phyloP scores from a whole-genome alignment of 2,113 vertebrate species.

The Carassius gibelio region DNA sequence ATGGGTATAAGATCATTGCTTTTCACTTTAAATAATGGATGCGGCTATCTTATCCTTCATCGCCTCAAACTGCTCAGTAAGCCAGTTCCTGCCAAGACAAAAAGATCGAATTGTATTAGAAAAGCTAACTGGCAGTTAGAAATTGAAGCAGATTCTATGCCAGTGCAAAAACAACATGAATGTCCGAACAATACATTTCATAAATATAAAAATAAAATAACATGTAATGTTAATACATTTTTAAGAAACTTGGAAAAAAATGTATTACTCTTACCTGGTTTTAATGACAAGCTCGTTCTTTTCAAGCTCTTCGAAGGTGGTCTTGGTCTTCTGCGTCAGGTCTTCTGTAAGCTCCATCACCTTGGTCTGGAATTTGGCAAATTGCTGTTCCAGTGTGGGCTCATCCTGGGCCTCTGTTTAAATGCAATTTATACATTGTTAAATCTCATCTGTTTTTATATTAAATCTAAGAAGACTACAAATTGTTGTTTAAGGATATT shows the following conservation, averaged over 20 bases:
- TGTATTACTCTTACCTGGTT: slow-evolving; percentile 58
- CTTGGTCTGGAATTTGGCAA: slow-evolving; percentile 27
- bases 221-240: neutral
- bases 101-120: neutral
- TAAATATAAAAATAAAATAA: neutral
- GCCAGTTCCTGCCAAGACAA: slow-evolving; percentile 62
- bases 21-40: slow-evolving; percentile 31
- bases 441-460: neutral
- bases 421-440: neutral
- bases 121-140: neutral
- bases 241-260: neutral
- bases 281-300: slow-evolving; percentile 51
- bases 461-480: neutral
- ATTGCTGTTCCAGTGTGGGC: slow-evolving; percentile 18
- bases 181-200: neutral
- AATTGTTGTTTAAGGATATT: neutral
- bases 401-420: slow-evolving; percentile 71
- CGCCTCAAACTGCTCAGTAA: neutral
- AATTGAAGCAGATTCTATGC: neutral
- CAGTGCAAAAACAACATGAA: neutral
- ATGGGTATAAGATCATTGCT: neutral
- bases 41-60: slow-evolving; percentile 9
- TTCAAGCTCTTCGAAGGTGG: accelerated
- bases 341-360: neutral
- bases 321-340: slow-evolving; percentile 53